These are phyloP conservation scores for Bombus impatiens DNA, from an alignment of 1,140 invertebrate species.

Conservation along the genomic window DNA sequence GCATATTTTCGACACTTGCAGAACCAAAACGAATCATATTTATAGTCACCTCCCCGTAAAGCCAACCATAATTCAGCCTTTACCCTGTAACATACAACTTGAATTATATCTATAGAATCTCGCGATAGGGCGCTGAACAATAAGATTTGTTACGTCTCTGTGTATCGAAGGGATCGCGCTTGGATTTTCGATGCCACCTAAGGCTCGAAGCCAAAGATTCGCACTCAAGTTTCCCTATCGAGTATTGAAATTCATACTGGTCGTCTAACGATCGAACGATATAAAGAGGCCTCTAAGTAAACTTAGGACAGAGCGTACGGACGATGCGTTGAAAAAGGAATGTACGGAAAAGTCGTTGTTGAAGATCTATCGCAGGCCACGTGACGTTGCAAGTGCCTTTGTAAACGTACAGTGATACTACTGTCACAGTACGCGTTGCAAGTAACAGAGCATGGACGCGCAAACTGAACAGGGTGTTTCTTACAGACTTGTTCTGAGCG, in stretches of 20 bases:
- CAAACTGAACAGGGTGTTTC: conserved; percentile 51
- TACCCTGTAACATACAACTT: conserved; percentile 48
- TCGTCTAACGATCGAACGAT: not conserved
- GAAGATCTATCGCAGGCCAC: not conserved
- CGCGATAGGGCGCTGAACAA: conserved; percentile 61
- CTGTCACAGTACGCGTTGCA: too few relatives aligned
- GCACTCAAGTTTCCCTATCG: not conserved
- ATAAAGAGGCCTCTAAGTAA: not conserved
- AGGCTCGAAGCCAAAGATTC: not conserved
- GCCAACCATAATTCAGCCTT: conserved; percentile 74
- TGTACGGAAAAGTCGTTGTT: not conserved
- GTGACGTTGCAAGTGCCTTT: not conserved
- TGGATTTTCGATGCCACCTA: not conserved
- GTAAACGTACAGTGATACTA: too few relatives aligned
- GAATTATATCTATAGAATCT: conserved; percentile 44
- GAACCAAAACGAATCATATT: conserved; percentile 80
- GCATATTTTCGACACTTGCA: conserved; percentile 80
- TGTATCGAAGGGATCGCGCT: conserved; percentile 28
- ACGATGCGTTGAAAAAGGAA: not conserved
- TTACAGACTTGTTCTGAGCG: conserved; percentile 64
- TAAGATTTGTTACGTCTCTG: conserved; percentile 66
- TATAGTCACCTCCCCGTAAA: conserved; percentile 70
- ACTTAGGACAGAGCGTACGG: not conserved
- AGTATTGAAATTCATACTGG: not conserved
- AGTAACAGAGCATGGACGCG: not conserved